Evolutionary conservation across 2,888 invertebrate species (phyloP), one percentile per base, ranked within the genome.

Genomic region (Drosophila pseudotakahashii): DNA sequence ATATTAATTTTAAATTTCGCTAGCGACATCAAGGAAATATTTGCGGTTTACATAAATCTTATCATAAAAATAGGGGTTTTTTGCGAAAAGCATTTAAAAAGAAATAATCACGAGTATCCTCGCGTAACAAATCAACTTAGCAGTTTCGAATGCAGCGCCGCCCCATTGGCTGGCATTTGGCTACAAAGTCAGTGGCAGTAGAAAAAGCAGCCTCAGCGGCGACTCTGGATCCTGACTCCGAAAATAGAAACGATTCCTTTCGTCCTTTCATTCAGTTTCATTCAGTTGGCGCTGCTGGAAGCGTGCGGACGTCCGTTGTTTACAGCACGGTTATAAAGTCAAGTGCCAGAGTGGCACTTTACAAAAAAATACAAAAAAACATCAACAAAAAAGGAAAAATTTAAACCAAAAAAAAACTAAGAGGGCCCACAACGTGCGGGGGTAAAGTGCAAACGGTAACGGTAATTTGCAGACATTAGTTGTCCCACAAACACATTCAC

Each of bases 381-480:
- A n/a, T 60, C 58, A 60, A 32, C 30, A 50, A 44, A 48, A 42
- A 51, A 62, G 55, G 58, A 30, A 48, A 64, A 54, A 66, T 51
- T 45, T 30, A 60, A 42, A 45, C 37, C 42, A 7, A 36, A 41
- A 50, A 16, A 41, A 66, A 26, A 26, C 6, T 6, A 1, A 45
- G 7, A 39, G 51, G 67, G 34, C 41, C 11, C 16, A 26, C 16
- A 67, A 16, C 48, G 58, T 48, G 61, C 48, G 41, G 47, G 39
- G 53, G 47, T 51, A 61, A 66, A 61, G 72, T 55, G 68, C 48
- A 72, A 55, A 39, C 59, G 75, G 71, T 81, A 84, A 74, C 81
- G 87, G 86, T 86, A 88, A 88, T 82, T 88, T 86, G 84, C 73
- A 83, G 88, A 81, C 89, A 86, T 88, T 82, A 88, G 88, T 70